Evolutionary conservation across 2,797 vertebrate species (phyloP).

Genomic region (Lagocephalus sceleratus): DNA sequence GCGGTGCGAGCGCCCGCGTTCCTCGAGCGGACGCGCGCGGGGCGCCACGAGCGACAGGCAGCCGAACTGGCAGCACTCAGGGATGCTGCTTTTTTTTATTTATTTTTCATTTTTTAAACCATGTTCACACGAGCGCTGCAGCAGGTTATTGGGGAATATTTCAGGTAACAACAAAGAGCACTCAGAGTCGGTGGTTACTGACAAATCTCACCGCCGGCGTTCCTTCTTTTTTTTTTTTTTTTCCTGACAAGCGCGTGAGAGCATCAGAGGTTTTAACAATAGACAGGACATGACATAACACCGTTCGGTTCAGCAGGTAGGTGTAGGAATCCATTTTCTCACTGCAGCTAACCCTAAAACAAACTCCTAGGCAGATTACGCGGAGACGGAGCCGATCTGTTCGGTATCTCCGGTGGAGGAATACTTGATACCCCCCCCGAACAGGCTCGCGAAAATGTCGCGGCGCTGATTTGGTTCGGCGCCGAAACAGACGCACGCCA

Average conservation of each 20-base stretch:
- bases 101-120: constrained; percentile 18
- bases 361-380: constrained; percentile 60
- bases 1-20: constrained; percentile 13
- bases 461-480: constrained; percentile 57
- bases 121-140: constrained; percentile 27
- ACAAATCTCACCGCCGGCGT: constrained; percentile 33
- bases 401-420: constrained; percentile 53
- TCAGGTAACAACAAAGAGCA: constrained; percentile 40
- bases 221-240: constrained; percentile 3
- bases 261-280: constrained; percentile 44
- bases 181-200: constrained; percentile 45
- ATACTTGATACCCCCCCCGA: constrained; percentile 59
- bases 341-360: constrained; percentile 45
- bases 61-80: too few species aligned
- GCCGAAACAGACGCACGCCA: constrained; percentile 43
- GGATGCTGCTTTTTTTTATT: too few species aligned
- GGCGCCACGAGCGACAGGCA: too few species aligned
- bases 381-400: constrained; percentile 51
- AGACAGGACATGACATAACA: constrained; percentile 46
- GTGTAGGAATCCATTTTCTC: constrained; percentile 45
- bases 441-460: constrained; percentile 50
- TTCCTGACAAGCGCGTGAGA: constrained; percentile 19
- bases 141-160: constrained; percentile 30
- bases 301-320: constrained; percentile 49
- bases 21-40: constrained; percentile 23